Evolutionary conservation across 2,888 invertebrate species (phyloP).

Genomic region (Malachius bipustulatus): DNA sequence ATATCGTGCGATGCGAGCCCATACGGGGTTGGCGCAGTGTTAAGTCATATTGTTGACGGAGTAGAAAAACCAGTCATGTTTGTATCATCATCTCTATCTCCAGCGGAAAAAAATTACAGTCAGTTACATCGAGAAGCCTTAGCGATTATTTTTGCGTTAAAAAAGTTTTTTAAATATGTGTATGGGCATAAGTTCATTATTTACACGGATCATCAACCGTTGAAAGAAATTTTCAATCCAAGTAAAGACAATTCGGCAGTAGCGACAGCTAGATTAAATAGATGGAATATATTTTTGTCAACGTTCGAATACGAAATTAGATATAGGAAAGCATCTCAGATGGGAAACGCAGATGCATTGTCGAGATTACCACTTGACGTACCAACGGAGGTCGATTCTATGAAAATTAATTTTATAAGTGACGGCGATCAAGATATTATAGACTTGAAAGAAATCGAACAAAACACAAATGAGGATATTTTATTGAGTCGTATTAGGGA

Average conservation of each 20-base stretch:
- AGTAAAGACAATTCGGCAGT: slow-evolving; percentile 5
- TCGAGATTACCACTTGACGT: slow-evolving; percentile 7
- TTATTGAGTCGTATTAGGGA: slow-evolving; percentile 1
- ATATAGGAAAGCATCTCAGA: slow-evolving; percentile 5
- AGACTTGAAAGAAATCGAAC: neutral
- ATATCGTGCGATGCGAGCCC: slow-evolving; percentile 21
- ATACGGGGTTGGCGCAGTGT: too few species aligned
- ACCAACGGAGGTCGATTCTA: slow-evolving; percentile 1
- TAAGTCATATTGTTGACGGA: too few species aligned
- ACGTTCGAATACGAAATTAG: slow-evolving; percentile 9
- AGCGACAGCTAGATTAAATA: slow-evolving; percentile 11
- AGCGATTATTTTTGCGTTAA: slow-evolving; percentile 25
- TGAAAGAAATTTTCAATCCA: neutral
- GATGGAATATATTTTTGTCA: slow-evolving; percentile 13
- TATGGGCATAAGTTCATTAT: slow-evolving; percentile 25
- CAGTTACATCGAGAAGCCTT: slow-evolving; percentile 26
- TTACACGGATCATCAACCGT: slow-evolving; percentile 25
- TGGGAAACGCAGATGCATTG: slow-evolving; percentile 6
- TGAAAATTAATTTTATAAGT: too few species aligned
- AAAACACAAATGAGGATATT: slow-evolving; percentile 8
- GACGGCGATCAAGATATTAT: neutral
- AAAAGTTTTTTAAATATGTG: slow-evolving; percentile 27
- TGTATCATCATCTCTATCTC: slow-evolving; percentile 21
- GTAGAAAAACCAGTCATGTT: too few species aligned
- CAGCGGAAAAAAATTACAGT: slow-evolving; percentile 25